Conservation (phyloP, 2,888 invertebrate genomes). For the Mycalesis mineus region DNA sequence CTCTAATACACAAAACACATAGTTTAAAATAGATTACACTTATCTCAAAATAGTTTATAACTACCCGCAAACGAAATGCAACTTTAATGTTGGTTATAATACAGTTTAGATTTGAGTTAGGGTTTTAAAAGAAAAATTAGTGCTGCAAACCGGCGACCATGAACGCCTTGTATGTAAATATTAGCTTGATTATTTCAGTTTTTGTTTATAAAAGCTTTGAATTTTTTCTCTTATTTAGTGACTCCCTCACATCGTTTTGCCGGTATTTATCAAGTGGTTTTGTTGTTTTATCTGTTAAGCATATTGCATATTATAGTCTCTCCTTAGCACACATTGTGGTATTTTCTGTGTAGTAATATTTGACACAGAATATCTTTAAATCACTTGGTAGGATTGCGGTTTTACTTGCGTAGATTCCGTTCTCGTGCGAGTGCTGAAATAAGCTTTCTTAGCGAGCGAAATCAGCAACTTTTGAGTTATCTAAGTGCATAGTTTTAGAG, state of each 20-base stretch:
- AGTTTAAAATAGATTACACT: background rate
- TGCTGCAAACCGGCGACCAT: slow-evolving; percentile 11
- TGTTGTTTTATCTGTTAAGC: background rate
- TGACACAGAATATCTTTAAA: no score
- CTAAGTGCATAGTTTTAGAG: no score
- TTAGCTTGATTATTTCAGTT: slow-evolving; percentile 13
- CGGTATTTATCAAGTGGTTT: slow-evolving; percentile 1
- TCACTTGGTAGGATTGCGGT: no score
- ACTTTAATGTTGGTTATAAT: background rate
- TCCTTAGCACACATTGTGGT: background rate
- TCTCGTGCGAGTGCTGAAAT: no score
- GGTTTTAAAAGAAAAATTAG: background rate
- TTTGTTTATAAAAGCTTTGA: slow-evolving; percentile 6
- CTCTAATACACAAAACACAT: background rate
- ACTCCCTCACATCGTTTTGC: background rate
- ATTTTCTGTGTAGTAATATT: no score
- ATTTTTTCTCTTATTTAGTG: background rate
- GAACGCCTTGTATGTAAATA: slow-evolving; percentile 17
- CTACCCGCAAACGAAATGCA: background rate
- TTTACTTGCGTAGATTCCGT: no score
- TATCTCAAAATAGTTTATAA: background rate
- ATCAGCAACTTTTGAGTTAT: no score
- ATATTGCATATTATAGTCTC: background rate
- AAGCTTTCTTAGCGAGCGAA: no score
- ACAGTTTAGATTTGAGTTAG: background rate